Evolutionary conservation across 2,888 invertebrate species (phyloP), one percentile per base, ranked within the genome.

Genomic region (Eulithis prunata): DNA sequence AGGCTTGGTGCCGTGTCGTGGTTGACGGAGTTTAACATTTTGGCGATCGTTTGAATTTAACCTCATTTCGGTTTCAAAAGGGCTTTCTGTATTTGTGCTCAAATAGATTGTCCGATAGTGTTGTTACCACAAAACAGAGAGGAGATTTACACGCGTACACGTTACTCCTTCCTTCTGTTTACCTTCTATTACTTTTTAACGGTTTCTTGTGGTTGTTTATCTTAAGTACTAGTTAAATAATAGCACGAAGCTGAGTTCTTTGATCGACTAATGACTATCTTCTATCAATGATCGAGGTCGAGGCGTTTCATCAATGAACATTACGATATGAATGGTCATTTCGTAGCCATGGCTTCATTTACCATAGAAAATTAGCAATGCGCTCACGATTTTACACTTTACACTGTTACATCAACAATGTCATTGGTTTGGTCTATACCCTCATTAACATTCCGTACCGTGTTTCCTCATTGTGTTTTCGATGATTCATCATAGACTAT

Each of bases 391-490:
- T 63, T 51, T 21, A 69, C 67, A 67, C 67, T 70, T 66, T 66
- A 69, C 63, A 65, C 58, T 70, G 63, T 69, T 67, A 68, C 62
- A 69, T 71, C 66, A 55, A 67, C 60, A 66, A 66, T 70, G 64
- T 71, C 68, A 66, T 68, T 69, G 71, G 45, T 66, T 66, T 53
- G 36, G 6, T 13, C 63, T 63, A 66, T 56, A 59, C 62, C 60
- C 68, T 76, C 74, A 79, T 87, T 86, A 82, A 72, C 75, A 87
- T 89, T 85, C 88, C 71, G 81, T 79, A 73, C 67, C 71, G 53
- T 68, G 80, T 83, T 85, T 83, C 85, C 84, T 84, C 81, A 81
- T 86, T 84, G 86, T 87, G 76, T 72, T 79, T 72, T 73, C 66
- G 62, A 73, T 87, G 88, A 88, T 78, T 88, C 88, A 88, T 66